These are phyloP conservation scores for Labia minor DNA, from an alignment of 2,888 invertebrate genomes.

Conservation along the genomic window DNA sequence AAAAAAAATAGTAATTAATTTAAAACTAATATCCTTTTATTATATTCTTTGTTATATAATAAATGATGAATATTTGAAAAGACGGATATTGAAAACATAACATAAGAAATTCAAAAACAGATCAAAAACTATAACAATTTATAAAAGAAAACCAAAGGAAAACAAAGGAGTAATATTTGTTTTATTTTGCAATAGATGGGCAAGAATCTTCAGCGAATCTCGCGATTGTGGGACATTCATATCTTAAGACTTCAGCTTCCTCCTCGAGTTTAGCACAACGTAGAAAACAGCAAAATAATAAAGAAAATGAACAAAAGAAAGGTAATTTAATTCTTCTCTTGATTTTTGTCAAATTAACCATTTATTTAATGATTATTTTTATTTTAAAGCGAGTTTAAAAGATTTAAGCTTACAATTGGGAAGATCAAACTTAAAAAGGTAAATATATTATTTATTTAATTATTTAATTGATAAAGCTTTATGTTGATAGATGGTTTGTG, in stretches of 20 bases:
- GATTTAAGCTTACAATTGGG: not conserved
- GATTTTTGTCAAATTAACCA: not conserved
- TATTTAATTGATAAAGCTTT: too few species aligned
- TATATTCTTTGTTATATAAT: too few species aligned
- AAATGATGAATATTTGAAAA: too few species aligned
- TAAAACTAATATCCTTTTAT: too few species aligned
- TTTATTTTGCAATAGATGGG: not conserved
- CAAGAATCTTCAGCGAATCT: not conserved
- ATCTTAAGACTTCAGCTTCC: not conserved
- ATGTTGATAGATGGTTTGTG: too few species aligned
- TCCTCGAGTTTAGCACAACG: not conserved
- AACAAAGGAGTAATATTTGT: too few species aligned
- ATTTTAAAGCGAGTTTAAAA: not conserved
- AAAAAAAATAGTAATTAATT: too few species aligned
- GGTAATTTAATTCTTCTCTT: too few species aligned
- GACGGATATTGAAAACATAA: too few species aligned
- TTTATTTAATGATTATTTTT: not conserved
- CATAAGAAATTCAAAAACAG: too few species aligned
- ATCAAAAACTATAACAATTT: too few species aligned
- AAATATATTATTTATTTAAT: not conserved
- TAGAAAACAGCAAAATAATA: not conserved
- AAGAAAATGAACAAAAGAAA: not conserved
- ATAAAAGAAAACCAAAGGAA: too few species aligned
- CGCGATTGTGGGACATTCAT: not conserved
- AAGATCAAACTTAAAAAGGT: not conserved